Conservation (phyloP, 2,113 vertebrate genomes). For the Stegostoma tigrinum region DNA sequence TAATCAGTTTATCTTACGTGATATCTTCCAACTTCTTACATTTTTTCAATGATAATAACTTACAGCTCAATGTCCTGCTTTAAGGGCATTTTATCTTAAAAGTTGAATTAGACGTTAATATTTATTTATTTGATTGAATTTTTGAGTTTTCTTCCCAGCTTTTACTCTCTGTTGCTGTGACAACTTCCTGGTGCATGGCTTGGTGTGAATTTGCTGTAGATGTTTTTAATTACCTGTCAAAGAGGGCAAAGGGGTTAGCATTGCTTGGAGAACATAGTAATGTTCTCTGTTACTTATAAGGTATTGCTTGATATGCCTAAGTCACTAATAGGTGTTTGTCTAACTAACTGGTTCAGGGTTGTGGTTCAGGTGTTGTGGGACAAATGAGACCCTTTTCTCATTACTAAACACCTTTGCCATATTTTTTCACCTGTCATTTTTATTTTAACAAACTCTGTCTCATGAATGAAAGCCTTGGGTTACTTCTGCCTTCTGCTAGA, state of each 20-base stretch:
- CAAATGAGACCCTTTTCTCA: slow-evolving; percentile 43
- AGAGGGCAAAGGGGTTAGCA: slow-evolving; percentile 82
- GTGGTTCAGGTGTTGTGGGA: slow-evolving; percentile 48
- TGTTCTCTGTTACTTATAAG: slow-evolving; percentile 92
- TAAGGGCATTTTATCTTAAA: slow-evolving; percentile 40
- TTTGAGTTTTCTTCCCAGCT: slow-evolving; percentile 58
- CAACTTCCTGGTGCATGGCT: slow-evolving; percentile 87
- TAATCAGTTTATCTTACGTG: slow-evolving; percentile 52
- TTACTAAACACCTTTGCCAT: slow-evolving; percentile 45
- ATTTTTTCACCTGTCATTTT: slow-evolving; percentile 40
- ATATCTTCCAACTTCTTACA: slow-evolving; percentile 43
- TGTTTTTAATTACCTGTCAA: slow-evolving; percentile 94
- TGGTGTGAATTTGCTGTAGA: slow-evolving; percentile 96
- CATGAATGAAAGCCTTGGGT: background rate
- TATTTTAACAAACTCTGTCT: slow-evolving; percentile 38
- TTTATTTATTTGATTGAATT: slow-evolving; percentile 40
- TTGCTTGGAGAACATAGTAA: slow-evolving; percentile 89
- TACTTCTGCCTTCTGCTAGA: background rate
- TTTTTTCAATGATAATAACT: slow-evolving; percentile 38
- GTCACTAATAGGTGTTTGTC: slow-evolving; percentile 73
- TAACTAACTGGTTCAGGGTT: slow-evolving; percentile 67
- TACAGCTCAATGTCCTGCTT: slow-evolving; percentile 37
- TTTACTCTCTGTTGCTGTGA: slow-evolving; percentile 59
- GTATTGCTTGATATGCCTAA: slow-evolving; percentile 79
- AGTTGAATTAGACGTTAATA: slow-evolving; percentile 30